Evolutionary conservation across 2,113 vertebrate genomes (phyloP), one percentile per base, ranked within the genome.

Genomic region (Holacanthus passer): DNA sequence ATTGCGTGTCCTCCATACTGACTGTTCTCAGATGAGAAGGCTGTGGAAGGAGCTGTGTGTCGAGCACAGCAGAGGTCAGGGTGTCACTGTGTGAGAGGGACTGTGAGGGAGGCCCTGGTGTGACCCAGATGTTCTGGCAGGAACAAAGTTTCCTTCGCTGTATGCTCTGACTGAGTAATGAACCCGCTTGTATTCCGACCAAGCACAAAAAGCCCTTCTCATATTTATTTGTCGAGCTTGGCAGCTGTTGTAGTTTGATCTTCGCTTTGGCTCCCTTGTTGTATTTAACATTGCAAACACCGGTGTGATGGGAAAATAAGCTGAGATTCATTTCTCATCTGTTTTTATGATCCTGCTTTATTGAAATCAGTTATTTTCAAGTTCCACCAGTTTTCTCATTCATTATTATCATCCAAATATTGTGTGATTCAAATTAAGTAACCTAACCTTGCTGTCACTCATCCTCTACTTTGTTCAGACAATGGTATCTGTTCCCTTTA

Each of bases 111-210:
- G 27, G 48, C 47, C 74, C 87, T 50, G n/a, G 24, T 41, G 76
- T 86, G 81, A 85, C 87, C 79, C 76, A 69, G 53, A 73, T 72
- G 71, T 66, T 80, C 63, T 80, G 73, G 56, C 79, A 89, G 84
- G 19, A 77, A 48, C 67, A 81, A 43, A 22, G 39, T 76, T 68
- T 84, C 32, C 24, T 79, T 74, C 67, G 69, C 65, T 41, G 71
- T 62, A 24, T 63, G 71, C 55, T 32, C 69, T 22, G 85, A 80
- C 77, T 88, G 64, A 79, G 59, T 78, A 87, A 89, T 85, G 52
- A 85, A 81, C 69, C 50, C 14, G 0, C 74, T 50, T 77, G 29
- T 53, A 59, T 67, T 64, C 65, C 7, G 16, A 53, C 39, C 63
- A 47, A 70, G 55, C 22, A 47, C 48, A 58, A 53, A 67, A 79